Percentiles rank a stretch among this genome's conserved stretches.
Evolutionary conservation across 2,797 vertebrate genomes (phyloP).

Genomic region (Todus mexicanus): DNA sequence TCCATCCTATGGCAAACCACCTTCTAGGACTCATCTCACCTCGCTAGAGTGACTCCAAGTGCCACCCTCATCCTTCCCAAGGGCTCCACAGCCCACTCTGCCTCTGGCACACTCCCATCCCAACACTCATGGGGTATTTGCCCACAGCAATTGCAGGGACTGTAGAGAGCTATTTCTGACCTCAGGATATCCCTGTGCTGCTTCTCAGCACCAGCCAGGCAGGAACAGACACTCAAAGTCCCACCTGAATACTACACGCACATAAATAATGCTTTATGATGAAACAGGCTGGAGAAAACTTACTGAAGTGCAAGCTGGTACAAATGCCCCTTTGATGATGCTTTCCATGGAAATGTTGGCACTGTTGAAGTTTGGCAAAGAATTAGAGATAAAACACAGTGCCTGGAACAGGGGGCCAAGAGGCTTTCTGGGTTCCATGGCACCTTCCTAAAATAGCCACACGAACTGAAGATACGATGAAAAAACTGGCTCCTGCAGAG

Average conservation of each 20-base stretch:
- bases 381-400: background rate
- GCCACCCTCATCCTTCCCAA: background rate
- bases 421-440: background rate
- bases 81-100: background rate
- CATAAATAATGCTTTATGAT: background rate
- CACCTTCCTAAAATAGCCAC: conserved; percentile 51
- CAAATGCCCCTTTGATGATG: background rate
- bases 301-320: background rate
- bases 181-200: background rate
- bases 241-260: fast-evolving
- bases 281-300: background rate
- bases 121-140: background rate
- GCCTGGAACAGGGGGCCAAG: background rate
- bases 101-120: background rate
- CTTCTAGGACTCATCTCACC: background rate
- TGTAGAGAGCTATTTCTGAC: background rate
- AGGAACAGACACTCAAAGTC: background rate
- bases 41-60: background rate
- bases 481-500: conserved; percentile 20
- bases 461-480: background rate
- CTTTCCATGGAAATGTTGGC: background rate
- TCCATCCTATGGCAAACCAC: background rate
- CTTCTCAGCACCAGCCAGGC: background rate
- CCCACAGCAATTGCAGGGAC: background rate
- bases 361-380: conserved; percentile 1